Percentiles rank a stretch among this genome's conserved stretches.
These are phyloP conservation scores for Hydractinia symbiolongicarpus DNA, from an alignment of 30 jellyfish, hydroid and myxozoan species.

Conservation along the genomic window DNA sequence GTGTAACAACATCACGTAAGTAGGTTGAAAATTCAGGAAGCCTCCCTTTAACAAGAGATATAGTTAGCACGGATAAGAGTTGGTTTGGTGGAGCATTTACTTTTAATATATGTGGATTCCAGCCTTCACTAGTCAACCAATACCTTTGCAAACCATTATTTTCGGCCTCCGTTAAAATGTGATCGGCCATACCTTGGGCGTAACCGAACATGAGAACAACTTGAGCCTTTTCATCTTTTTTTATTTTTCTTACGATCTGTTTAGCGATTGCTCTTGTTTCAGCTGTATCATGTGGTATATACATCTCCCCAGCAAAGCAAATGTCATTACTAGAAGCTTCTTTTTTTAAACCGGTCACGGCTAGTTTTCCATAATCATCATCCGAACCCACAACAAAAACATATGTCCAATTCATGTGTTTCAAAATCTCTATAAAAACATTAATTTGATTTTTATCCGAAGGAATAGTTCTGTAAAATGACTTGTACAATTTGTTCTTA, in stretches of 20 bases:
- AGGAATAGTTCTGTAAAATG: slow-evolving; percentile 82
- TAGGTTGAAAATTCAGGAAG: slow-evolving; percentile 3
- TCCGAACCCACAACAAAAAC: slow-evolving; percentile 82
- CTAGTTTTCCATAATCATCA: slow-evolving; percentile 88
- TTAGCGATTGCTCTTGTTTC: neutral
- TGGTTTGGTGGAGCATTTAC: neutral
- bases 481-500: slow-evolving; percentile 45
- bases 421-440: slow-evolving; percentile 67
- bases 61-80: neutral
- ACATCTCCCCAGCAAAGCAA: slow-evolving; percentile 70
- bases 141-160: neutral
- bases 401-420: slow-evolving; percentile 65
- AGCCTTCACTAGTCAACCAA: slow-evolving; percentile 10
- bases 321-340: slow-evolving; percentile 43
- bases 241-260: neutral
- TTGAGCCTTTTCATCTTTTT: neutral
- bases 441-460: slow-evolving; percentile 70
- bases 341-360: slow-evolving; percentile 51
- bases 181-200: slow-evolving; percentile 16
- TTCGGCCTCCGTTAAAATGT: slow-evolving; percentile 14
- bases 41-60: slow-evolving; percentile 1
- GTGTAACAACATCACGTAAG: slow-evolving; percentile 4
- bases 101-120: neutral
- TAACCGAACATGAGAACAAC: slow-evolving; percentile 8
- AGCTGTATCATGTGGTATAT: neutral